These are phyloP conservation scores for Dicroscelio sp. DNA, from an alignment of 2,888 invertebrate species.

Conservation along the genomic window DNA sequence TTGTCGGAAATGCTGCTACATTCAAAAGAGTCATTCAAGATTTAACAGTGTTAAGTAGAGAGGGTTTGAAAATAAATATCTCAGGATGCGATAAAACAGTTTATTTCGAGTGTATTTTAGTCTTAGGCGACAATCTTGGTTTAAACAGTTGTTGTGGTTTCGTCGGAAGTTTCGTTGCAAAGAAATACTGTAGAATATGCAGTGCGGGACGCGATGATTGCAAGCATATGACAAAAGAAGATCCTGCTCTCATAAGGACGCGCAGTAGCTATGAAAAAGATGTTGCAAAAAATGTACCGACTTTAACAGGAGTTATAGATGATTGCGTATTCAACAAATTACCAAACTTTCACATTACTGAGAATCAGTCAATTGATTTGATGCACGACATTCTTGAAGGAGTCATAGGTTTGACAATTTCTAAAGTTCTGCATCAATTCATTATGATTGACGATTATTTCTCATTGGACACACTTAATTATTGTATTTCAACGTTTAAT, in stretches of 20 bases:
- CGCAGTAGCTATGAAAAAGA: constrained; percentile 49
- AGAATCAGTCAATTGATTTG: constrained; percentile 49
- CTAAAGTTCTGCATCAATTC: constrained; percentile 28
- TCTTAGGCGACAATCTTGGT: constrained; percentile 48
- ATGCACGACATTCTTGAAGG: constrained; percentile 11
- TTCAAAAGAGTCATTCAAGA: constrained; percentile 57
- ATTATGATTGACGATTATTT: not conserved
- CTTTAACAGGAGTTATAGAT: constrained; percentile 59
- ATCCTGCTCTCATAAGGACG: constrained; percentile 16
- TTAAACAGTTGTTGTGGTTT: constrained; percentile 30
- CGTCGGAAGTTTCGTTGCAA: constrained; percentile 29
- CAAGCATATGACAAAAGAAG: constrained; percentile 54
- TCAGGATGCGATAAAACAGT: constrained; percentile 28
- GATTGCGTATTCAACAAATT: constrained; percentile 64
- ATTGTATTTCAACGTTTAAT: not conserved
- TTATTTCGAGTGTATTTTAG: constrained; percentile 56
- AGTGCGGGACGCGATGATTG: constrained; percentile 11
- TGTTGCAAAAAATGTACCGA: constrained; percentile 38
- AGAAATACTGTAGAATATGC: constrained; percentile 47
- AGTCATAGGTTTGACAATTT: constrained; percentile 29
- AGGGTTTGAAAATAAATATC: constrained; percentile 63
- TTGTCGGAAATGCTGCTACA: not conserved
- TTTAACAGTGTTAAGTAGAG: constrained; percentile 44
- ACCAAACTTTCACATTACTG: constrained; percentile 62
- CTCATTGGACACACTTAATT: not conserved